A percentile compares a stretch with the other conserved stretches of the same genome.
Evolutionary conservation across 2,113 vertebrate species (phyloP).

Genomic region (Istiophorus platypterus): DNA sequence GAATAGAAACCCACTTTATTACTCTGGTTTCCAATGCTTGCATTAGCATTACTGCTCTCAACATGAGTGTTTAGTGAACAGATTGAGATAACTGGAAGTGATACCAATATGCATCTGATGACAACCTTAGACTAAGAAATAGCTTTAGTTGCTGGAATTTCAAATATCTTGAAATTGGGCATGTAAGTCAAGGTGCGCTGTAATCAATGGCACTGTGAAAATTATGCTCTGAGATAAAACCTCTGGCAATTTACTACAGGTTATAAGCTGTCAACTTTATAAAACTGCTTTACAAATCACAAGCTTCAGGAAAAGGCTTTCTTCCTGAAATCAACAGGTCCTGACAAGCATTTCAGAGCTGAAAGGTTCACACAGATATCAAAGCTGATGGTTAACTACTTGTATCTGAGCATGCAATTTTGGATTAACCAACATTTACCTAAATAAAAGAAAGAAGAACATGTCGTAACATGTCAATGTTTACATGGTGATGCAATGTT

Average conservation of each 20-base stretch:
- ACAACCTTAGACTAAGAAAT: slow-evolving; percentile 2
- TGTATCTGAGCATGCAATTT: not conserved
- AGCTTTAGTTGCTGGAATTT: not conserved
- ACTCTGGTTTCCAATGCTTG: not conserved
- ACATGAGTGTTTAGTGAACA: not conserved
- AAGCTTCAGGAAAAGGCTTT: not conserved
- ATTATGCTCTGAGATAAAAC: not conserved
- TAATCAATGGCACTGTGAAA: slow-evolving; percentile 3
- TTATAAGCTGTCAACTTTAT: slow-evolving; percentile 13
- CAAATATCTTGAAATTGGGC: not conserved
- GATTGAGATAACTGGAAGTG: not conserved
- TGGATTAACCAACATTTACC: not conserved
- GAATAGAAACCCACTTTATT: not conserved
- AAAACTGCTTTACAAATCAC: slow-evolving; percentile 9
- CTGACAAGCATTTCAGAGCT: slow-evolving; percentile 33
- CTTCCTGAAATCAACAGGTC: slow-evolving; percentile 38
- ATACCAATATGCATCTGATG: not conserved
- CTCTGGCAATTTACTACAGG: not conserved
- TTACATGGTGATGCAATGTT: slow-evolving; percentile 10
- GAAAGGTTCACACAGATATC: slow-evolving; percentile 20
- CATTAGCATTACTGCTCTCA: not conserved
- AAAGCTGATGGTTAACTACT: not conserved
- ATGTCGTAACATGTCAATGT: not conserved
- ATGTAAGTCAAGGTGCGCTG: slow-evolving; percentile 1
- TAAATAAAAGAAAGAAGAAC: slow-evolving; percentile 4